phyloP scores from a whole-genome alignment of 2,888 invertebrate species.

The Trichopoda pennipes region DNA sequence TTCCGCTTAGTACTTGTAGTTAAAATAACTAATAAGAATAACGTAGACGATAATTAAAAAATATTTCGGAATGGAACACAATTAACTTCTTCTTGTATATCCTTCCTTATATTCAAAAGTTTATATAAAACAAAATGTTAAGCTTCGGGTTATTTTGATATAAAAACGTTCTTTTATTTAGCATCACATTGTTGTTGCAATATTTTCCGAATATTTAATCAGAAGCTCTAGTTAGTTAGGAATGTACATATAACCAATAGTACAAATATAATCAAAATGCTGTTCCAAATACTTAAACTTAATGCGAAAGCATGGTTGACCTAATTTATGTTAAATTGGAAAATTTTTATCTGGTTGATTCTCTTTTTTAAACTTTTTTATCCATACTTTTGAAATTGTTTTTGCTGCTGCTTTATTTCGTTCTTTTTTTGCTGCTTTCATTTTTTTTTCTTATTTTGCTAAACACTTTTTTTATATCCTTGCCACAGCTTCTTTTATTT shows the following conservation, averaged over 20 bases:
- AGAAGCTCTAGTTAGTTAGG: neutral
- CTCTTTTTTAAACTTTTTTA: constrained; percentile 22
- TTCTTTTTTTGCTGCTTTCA: no score
- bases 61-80: no score
- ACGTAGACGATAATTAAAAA: no score
- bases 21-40: no score
- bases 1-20: no score
- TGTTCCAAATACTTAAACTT: constrained; percentile 46
- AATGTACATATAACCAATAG: neutral
- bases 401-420: neutral
- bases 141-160: no score
- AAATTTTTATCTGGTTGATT: constrained; percentile 45
- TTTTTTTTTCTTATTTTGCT: neutral
- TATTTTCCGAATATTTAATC: neutral
- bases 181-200: neutral
- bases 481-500: neutral
- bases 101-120: no score
- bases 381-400: constrained; percentile 9
- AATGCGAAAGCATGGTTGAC: constrained; percentile 59
- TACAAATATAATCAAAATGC: neutral
- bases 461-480: neutral
- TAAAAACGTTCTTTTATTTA: no score
- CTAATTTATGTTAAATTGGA: constrained; percentile 64
- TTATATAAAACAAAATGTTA: no score
- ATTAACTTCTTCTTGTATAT: no score